These are phyloP conservation scores for Apamea crenata DNA, from an alignment of 2,888 invertebrate genomes.

Conservation along the genomic window DNA sequence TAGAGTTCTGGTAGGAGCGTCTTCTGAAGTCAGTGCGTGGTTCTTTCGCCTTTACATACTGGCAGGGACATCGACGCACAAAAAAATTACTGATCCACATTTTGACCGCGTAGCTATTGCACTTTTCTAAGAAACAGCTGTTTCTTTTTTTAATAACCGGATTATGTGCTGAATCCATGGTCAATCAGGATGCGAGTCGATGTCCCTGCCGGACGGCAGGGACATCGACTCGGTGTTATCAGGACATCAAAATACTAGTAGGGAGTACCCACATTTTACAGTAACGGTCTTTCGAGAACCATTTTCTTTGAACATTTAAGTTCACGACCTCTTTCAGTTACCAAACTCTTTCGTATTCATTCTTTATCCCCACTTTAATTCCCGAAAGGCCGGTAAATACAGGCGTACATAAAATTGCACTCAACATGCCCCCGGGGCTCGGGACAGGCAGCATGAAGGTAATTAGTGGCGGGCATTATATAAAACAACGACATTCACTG, in stretches of 20 bases:
- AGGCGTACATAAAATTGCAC: slow-evolving; percentile 47
- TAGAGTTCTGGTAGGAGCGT: background rate
- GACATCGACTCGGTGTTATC: background rate
- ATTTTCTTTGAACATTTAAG: background rate
- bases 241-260: background rate
- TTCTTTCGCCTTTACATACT: background rate
- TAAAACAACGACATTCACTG: slow-evolving; percentile 1
- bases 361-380: slow-evolving; percentile 26
- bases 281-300: background rate
- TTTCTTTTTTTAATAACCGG: too few species aligned
- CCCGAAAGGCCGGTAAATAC: slow-evolving; percentile 25
- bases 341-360: slow-evolving; percentile 14
- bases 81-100: too few species aligned
- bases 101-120: too few species aligned
- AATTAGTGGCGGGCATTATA: slow-evolving; percentile 28
- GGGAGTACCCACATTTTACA: background rate
- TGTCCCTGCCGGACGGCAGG: too few species aligned
- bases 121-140: too few species aligned
- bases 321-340: background rate
- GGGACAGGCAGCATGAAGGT: slow-evolving; percentile 11
- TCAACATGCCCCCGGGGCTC: slow-evolving; percentile 12
- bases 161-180: too few species aligned
- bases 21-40: background rate
- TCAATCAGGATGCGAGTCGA: too few species aligned
- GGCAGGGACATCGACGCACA: too few species aligned